A percentile compares a stretch with the other conserved stretches of the same genome.
Evolutionary conservation across 2,797 vertebrate species (phyloP).

Genomic region (Pipistrellus pipistrellus): DNA sequence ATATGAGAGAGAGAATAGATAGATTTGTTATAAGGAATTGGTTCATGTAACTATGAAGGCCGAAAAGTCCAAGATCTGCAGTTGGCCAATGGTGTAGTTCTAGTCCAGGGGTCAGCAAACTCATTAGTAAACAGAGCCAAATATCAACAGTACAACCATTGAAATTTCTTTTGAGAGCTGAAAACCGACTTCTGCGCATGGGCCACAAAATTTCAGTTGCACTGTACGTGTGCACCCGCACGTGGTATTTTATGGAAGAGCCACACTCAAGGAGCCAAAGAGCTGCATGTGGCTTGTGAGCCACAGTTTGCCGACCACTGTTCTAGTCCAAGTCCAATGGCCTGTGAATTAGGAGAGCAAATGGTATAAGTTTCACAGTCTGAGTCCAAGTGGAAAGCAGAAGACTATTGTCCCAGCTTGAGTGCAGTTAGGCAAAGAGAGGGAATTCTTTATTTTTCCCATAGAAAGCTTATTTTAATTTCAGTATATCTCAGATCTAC

Average conservation of each 20-base stretch:
- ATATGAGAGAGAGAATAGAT: not conserved
- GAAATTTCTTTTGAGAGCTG: too few relatives aligned
- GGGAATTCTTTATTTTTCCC: not conserved
- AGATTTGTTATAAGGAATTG: not conserved
- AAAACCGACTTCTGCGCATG: too few relatives aligned
- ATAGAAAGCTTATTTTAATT: conserved; percentile 39
- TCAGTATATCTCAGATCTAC: not conserved
- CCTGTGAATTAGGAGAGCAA: not conserved
- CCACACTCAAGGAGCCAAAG: too few relatives aligned
- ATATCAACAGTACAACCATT: too few relatives aligned
- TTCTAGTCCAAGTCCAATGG: not conserved
- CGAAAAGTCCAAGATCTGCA: not conserved
- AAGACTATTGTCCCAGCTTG: not conserved
- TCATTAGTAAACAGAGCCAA: too few relatives aligned
- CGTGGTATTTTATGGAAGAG: too few relatives aligned
- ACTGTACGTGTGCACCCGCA: too few relatives aligned
- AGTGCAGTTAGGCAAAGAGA: not conserved
- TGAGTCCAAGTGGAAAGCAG: not conserved
- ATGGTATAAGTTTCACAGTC: not conserved
- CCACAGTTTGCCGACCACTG: too few relatives aligned
- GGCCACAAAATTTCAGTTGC: too few relatives aligned
- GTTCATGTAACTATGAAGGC: not conserved
- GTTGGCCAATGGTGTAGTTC: not conserved
- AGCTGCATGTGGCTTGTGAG: too few relatives aligned
- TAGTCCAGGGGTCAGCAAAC: not conserved